These are phyloP conservation scores for Periophthalmus modestus DNA, from an alignment of 2,113 vertebrate species.

Conservation along the genomic window DNA sequence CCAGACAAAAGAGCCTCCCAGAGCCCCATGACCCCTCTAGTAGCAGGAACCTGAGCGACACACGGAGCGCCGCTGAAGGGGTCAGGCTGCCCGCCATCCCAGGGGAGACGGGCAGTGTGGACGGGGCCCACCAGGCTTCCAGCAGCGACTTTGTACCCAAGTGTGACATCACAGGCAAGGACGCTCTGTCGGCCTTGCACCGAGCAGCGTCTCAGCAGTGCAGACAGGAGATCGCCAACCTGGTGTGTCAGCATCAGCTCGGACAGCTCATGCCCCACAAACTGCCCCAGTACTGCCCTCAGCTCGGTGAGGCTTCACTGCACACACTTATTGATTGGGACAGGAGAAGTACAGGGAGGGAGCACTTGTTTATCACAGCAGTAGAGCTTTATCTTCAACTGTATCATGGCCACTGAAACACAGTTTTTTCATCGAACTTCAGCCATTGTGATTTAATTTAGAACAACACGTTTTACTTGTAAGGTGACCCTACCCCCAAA, in stretches of 20 bases:
- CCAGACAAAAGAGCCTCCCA: conserved; percentile 65
- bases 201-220: conserved; percentile 90
- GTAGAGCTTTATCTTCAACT: background rate
- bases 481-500: background rate
- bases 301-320: conserved; percentile 77
- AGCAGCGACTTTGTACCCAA: conserved; percentile 89
- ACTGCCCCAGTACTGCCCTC: conserved; percentile 89
- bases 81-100: conserved; percentile 76
- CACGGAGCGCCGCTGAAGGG: conserved; percentile 62
- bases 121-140: conserved; percentile 86
- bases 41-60: conserved; percentile 84
- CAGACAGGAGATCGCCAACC: conserved; percentile 91
- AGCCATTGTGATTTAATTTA: background rate
- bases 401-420: background rate
- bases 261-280: conserved; percentile 88
- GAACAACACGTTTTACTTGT: background rate
- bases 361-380: background rate
- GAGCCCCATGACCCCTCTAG: conserved; percentile 79
- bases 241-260: conserved; percentile 91
- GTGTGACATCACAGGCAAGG: conserved; percentile 92
- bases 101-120: conserved; percentile 92
- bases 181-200: conserved; percentile 89
- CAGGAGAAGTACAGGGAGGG: background rate
- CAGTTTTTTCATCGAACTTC: background rate
- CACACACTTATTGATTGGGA: background rate